A percentile compares a stretch with the other conserved stretches of the same genome.
Evolutionary conservation across 2,888 invertebrate species (phyloP).

Genomic region (Gasteruption jaculator): DNA sequence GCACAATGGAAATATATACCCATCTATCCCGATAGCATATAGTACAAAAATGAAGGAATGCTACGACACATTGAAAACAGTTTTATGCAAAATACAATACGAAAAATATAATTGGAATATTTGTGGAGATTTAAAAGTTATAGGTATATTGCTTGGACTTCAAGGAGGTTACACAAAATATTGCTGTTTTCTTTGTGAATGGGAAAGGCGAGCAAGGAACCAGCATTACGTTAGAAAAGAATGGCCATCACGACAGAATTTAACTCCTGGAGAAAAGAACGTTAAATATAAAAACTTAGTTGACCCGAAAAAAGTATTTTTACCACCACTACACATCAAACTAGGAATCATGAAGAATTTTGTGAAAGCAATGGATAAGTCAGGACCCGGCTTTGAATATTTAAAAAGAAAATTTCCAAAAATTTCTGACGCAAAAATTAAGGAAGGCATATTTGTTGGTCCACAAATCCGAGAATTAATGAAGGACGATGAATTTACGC

Average conservation of each 20-base stretch:
- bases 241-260: constrained; percentile 11
- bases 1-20: constrained; percentile 30
- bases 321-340: constrained; percentile 23
- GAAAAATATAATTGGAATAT: constrained; percentile 30
- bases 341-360: too few species aligned
- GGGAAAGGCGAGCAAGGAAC: constrained; percentile 28
- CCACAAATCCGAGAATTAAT: constrained; percentile 29
- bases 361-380: constrained; percentile 22
- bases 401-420: constrained; percentile 20
- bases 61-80: constrained; percentile 33
- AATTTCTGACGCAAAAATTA: constrained; percentile 28
- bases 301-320: constrained; percentile 9
- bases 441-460: constrained; percentile 31
- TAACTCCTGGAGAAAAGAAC: constrained; percentile 12
- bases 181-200: constrained; percentile 28
- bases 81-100: constrained; percentile 30
- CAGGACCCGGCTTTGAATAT: constrained; percentile 18
- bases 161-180: constrained; percentile 30
- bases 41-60: constrained; percentile 33
- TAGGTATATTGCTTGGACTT: constrained; percentile 24
- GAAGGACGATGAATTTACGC: constrained; percentile 21
- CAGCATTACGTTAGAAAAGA: constrained; percentile 25
- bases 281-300: constrained; percentile 10
- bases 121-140: constrained; percentile 35
- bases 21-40: constrained; percentile 34